A percentile compares a stretch with the other conserved stretches of the same genome.
phyloP scores from a whole-genome alignment of 1,140 invertebrate genomes.

The Drosophila bipectinata region DNA sequence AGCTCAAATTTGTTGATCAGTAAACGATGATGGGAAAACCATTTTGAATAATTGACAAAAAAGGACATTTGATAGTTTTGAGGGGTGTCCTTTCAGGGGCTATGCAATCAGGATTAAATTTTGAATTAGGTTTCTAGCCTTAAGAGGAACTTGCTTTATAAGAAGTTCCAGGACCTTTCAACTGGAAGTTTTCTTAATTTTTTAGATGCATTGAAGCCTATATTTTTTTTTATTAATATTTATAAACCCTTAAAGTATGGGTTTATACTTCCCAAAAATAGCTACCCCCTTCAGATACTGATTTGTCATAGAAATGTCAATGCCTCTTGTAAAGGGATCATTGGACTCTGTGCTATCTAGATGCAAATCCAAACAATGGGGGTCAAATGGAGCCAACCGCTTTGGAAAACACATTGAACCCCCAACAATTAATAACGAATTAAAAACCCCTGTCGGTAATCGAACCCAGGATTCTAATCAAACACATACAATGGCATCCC shows the following conservation, averaged over 20 bases:
- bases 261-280: background rate
- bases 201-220: too few relatives aligned
- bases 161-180: too few relatives aligned
- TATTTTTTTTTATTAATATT: too few relatives aligned
- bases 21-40: conserved; percentile 37
- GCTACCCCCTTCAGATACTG: background rate
- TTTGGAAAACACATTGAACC: conserved; percentile 42
- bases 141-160: background rate
- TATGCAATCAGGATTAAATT: background rate
- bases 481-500: conserved; percentile 42
- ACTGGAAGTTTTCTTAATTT: too few relatives aligned
- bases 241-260: too few relatives aligned
- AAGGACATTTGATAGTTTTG: conserved; percentile 14
- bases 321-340: background rate
- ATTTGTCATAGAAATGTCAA: background rate
- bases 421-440: conserved; percentile 56
- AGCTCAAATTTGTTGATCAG: conserved; percentile 12
- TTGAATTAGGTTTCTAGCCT: background rate
- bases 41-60: conserved; percentile 38
- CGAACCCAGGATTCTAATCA: conserved; percentile 62
- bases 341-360: background rate
- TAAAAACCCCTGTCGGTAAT: conserved; percentile 47
- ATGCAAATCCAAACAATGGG: conserved; percentile 4
- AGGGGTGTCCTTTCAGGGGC: background rate
- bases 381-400: conserved; percentile 15